Conservation (phyloP, 1,140 invertebrate species). For the Drosophila nebulosa region DNA sequence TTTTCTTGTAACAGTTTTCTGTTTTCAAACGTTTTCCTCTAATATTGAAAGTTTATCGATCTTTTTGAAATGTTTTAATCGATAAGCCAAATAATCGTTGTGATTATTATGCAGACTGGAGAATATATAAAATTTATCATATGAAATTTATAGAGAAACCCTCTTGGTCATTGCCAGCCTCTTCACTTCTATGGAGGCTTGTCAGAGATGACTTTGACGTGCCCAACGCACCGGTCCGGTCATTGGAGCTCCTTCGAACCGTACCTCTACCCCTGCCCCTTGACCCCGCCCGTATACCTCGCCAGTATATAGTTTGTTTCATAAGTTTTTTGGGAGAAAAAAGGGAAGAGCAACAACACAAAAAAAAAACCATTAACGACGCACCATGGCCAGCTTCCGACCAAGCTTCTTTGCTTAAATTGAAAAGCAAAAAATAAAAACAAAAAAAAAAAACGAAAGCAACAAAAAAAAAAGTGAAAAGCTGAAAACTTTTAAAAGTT, state of each 20-base stretch:
- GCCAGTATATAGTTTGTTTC: conserved; percentile 67
- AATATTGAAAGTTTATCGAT: too few species aligned
- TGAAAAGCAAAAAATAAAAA: conserved; percentile 50
- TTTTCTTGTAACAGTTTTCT: too few species aligned
- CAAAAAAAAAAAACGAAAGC: conserved; percentile 43
- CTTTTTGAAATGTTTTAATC: too few species aligned
- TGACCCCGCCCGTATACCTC: conserved; percentile 15
- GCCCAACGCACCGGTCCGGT: conserved; percentile 21
- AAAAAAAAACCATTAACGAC: conserved; percentile 69
- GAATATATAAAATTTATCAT: background rate
- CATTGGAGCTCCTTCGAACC: conserved; percentile 4
- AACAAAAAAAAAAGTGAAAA: conserved; percentile 69
- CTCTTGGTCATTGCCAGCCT: background rate
- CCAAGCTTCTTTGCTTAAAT: conserved; percentile 44
- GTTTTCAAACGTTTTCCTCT: too few species aligned
- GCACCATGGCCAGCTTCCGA: conserved; percentile 47
- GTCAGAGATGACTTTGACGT: conserved; percentile 42
- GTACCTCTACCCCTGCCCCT: background rate
- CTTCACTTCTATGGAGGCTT: background rate
- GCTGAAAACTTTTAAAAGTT: conserved; percentile 78
- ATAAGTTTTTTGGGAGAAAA: conserved; percentile 59
- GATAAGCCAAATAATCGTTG: too few species aligned
- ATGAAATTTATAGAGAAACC: background rate
- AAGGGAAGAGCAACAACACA: background rate
- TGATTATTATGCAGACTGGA: too few species aligned